Conservation (phyloP, 2,888 invertebrate species). For the Agriopis marginaria region DNA sequence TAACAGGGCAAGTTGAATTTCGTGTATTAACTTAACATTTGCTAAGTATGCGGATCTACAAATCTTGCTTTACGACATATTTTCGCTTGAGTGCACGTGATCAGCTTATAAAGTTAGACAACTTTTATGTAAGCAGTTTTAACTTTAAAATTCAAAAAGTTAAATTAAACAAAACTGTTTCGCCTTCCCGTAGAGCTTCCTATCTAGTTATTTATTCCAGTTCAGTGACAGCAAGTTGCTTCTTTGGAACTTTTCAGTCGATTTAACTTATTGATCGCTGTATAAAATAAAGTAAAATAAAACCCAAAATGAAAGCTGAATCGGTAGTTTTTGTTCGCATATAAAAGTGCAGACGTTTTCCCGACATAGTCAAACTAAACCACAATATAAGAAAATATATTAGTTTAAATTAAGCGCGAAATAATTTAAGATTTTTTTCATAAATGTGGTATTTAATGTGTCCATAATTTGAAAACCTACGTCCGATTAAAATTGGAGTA, state of each 20-base stretch:
- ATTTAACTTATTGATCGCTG: constrained; percentile 16
- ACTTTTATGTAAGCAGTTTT: constrained; percentile 9
- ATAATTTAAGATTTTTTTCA: no score
- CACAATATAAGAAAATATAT: no score
- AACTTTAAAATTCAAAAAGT: constrained; percentile 28
- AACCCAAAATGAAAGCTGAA: no score
- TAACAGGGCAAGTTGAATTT: background rate
- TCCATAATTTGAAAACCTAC: no score
- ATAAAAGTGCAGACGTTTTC: no score
- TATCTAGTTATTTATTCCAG: constrained; percentile 25
- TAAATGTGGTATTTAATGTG: no score
- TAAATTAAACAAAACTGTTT: constrained; percentile 24
- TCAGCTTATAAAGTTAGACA: constrained; percentile 16
- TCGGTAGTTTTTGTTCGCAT: no score
- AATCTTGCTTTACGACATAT: background rate
- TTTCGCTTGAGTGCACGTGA: constrained; percentile 13
- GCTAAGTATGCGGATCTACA: background rate
- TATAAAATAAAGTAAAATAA: background rate
- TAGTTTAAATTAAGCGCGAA: no score
- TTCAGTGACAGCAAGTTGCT: constrained; percentile 16
- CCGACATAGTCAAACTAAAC: no score
- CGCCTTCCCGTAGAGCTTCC: constrained; percentile 5
- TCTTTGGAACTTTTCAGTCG: constrained; percentile 2
- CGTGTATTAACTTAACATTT: no score
- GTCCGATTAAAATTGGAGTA: no score